Conservation (phyloP, 2,888 invertebrate genomes). For the Crematogaster levior region DNA sequence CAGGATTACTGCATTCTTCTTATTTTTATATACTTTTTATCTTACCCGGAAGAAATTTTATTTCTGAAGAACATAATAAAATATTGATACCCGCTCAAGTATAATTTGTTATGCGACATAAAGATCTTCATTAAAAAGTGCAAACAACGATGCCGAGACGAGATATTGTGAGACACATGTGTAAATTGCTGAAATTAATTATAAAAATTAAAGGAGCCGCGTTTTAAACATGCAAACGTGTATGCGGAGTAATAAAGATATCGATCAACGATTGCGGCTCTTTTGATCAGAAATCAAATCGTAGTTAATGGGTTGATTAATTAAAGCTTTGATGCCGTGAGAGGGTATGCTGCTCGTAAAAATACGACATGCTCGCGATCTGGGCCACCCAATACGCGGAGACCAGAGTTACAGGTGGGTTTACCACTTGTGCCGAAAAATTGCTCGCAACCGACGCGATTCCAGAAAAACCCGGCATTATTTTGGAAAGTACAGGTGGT, state of each 20-base stretch:
- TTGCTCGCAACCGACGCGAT: slow-evolving; percentile 5
- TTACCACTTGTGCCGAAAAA: slow-evolving; percentile 1
- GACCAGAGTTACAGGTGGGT: slow-evolving; percentile 32
- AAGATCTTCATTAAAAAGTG: slow-evolving; percentile 33
- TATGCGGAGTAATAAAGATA: slow-evolving; percentile 29
- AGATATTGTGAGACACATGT: not conserved
- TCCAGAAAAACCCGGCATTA: slow-evolving; percentile 28
- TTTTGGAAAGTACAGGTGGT: slow-evolving; percentile 40
- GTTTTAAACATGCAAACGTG: slow-evolving; percentile 6
- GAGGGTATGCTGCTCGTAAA: slow-evolving; percentile 38
- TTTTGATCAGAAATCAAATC: slow-evolving; percentile 48
- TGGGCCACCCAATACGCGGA: slow-evolving; percentile 43
- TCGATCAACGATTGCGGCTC: slow-evolving; percentile 42
- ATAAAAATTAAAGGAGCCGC: not conserved
- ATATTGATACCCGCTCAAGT: not conserved
- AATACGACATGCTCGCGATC: slow-evolving; percentile 36
- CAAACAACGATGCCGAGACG: slow-evolving; percentile 13
- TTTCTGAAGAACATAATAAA: not conserved
- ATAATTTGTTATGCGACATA: slow-evolving; percentile 6
- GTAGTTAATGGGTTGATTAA: slow-evolving; percentile 45
- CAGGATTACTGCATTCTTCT: not conserved
- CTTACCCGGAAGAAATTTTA: not conserved
- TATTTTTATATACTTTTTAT: not conserved
- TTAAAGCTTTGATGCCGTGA: slow-evolving; percentile 34
- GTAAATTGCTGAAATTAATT: slow-evolving; percentile 27